Evolutionary conservation across 2,888 invertebrate species (phyloP), one percentile per base, ranked within the genome.

Genomic region (Zygaena filipendulae): DNA sequence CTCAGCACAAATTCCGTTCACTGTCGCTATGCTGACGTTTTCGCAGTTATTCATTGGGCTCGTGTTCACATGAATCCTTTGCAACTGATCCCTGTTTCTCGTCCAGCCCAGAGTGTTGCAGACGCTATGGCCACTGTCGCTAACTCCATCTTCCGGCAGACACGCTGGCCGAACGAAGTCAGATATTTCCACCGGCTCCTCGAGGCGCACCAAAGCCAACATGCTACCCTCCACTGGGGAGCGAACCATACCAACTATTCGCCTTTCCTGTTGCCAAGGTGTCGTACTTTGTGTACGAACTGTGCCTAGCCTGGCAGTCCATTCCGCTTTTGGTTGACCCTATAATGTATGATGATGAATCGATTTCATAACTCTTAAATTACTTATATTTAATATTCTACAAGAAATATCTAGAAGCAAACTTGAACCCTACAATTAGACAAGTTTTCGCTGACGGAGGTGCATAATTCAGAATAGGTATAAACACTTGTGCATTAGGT

Each of bases 211-310:
- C 30, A 94, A 64, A 0, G 92, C 92, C 3, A 92, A 83, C 38
- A 91, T 91, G 43, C 92, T 93, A 11, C 94, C 94, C 61, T 93
- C 93, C 0, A 94, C 91, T 0, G 93, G 94, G 1, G 92, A 92
- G 43, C 92, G 91, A 9, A 92, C 87, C 88, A 94, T 90, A 14
- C 93, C 92, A 3, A 93, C 85, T 27, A 92, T 88, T 30, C 91
- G 81, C 26, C 90, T 81, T 43, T 93, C 90, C 56, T 92, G 93
- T 44, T 92, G 91, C 93, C 93, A 93, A 0, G 95, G 94, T 1
- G 92, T 86, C 1, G 87, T 87, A 35, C 91, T 88, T 21, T 88
- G 85, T 21, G 92, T 81, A 23, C 94, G 83, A 0, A 91, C 86
- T 4, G 86, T 83, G 2, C 92, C 93, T 33, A 92, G 82, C 42